Base-by-base conservation (phyloP, 2,888 invertebrate genomes). In the Melolontha melolontha region DNA sequence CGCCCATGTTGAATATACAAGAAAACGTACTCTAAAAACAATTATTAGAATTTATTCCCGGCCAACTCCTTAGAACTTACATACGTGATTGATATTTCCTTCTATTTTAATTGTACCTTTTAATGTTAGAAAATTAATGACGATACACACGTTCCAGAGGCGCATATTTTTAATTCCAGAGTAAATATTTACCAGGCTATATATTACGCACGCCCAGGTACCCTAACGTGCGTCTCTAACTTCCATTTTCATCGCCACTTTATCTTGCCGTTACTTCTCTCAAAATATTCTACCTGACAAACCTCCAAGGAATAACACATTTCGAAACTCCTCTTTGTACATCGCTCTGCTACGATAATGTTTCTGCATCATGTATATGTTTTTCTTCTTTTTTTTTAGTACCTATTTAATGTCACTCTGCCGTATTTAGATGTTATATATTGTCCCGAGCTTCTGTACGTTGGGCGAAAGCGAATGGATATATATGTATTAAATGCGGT, bases 401-500 rank as follows among this genome's bases (percentile, higher is more conserved):
- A 29, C 54, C 29, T 34, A n/a, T 27, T 27, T 47, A 34, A 17
- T 16, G 64, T 39, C 29, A n/a, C 16, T 34, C 39, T 44, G 22
- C 14, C 16, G 54, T 39, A 50, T 40, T 44, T 54, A 52, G 22
- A 14, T 54, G 54, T 16, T 42, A 62, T 64, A 50, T 52, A 34
- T 52, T 44, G 39, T 12, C n/a, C 22, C 63, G 27, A 17, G 52
- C 39, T 44, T 47, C n/a, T 12, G 1, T 47, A 8, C 47, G 17
- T 14, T 47, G 47, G 47, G 17, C 55, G 10, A 66, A 57, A 64
- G 70, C 71, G 68, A 54, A 73, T 71, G 69, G 67, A 62, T 52
- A 52, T 17, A 29, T 59, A 55, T 49, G 70, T 69, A 73, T 72
- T 72, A 71, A 72, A 71, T 69, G 72, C 69, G 71, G 69, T 68